Evolutionary conservation across 2,888 invertebrate species (phyloP).

Genomic region (Agrotis ipsilon): DNA sequence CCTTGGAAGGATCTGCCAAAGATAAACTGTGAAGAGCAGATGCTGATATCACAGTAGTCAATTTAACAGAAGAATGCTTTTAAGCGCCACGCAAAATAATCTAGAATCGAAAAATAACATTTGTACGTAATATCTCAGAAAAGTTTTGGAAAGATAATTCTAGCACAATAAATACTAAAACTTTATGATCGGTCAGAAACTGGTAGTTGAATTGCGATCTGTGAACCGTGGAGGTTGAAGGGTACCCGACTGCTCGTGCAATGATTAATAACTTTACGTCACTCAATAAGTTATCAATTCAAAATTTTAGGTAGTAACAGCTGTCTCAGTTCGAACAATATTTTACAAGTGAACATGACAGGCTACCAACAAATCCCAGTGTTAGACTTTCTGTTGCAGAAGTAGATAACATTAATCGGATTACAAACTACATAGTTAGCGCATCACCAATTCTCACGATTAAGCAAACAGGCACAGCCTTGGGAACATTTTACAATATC

Average conservation of each 20-base stretch:
- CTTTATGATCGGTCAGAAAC: conserved; percentile 4
- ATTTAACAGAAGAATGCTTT: conserved; percentile 28
- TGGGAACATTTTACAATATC: conserved; percentile 69
- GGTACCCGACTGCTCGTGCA: conserved; percentile 1
- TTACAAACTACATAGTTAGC: conserved; percentile 65
- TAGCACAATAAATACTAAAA: neutral
- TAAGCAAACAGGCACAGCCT: conserved; percentile 62
- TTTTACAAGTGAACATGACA: conserved; percentile 46
- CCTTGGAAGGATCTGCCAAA: conserved; percentile 7
- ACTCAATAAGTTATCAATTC: conserved; percentile 27
- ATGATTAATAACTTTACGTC: conserved; percentile 12
- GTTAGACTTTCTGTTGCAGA: conserved; percentile 43
- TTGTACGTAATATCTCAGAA: neutral
- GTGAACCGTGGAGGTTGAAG: conserved; percentile 14
- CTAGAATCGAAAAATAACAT: neutral
- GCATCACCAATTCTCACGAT: conserved; percentile 64
- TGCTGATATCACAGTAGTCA: conserved; percentile 32
- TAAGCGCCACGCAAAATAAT: conserved; percentile 8
- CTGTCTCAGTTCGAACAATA: conserved; percentile 36
- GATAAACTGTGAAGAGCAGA: conserved; percentile 38
- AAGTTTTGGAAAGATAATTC: neutral
- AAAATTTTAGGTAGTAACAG: conserved; percentile 26
- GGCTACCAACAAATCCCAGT: conserved; percentile 38
- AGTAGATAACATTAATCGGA: conserved; percentile 61
- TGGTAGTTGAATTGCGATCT: neutral